Percentiles rank a stretch among this genome's conserved stretches.
phyloP scores from a whole-genome alignment of 2,797 vertebrate species.

The Gymnoscopelus microlampas region DNA sequence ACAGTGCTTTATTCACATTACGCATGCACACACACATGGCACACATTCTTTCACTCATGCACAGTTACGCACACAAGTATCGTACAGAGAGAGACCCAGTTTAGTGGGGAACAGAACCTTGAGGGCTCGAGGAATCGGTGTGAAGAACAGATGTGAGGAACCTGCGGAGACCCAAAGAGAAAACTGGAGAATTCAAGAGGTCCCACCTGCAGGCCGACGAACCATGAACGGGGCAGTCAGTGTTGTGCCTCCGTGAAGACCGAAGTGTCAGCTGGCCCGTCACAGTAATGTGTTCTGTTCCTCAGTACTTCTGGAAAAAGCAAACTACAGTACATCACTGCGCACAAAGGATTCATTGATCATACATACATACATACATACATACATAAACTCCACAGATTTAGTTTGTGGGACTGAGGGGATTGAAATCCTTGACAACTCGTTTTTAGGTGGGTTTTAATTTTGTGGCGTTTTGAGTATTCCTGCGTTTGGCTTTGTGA shows the following conservation, averaged over 20 bases:
- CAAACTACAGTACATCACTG: conserved; percentile 1
- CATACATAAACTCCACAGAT: conserved; percentile 13
- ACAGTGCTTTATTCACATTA: conserved; percentile 10
- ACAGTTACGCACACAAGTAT: not conserved
- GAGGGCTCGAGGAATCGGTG: conserved; percentile 12
- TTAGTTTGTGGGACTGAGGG: not conserved
- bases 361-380: conserved; percentile 3
- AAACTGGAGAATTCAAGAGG: conserved; percentile 45
- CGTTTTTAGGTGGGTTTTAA: not conserved
- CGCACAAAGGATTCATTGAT: conserved; percentile 24
- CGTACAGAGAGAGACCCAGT: conserved; percentile 22
- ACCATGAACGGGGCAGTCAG: conserved; percentile 9
- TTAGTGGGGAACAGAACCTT: conserved; percentile 22
- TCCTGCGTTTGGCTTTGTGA: too few relatives aligned
- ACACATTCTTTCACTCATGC: not conserved
- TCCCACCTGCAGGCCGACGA: conserved; percentile 30
- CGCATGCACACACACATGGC: conserved; percentile 3
- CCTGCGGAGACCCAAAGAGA: conserved; percentile 13
- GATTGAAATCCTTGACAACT: not conserved
- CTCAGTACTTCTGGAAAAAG: conserved; percentile 16
- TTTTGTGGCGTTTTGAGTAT: too few relatives aligned
- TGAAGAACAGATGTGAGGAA: conserved; percentile 21
- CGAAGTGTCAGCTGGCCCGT: conserved; percentile 29
- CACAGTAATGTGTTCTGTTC: conserved; percentile 20
- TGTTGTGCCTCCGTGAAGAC: conserved; percentile 38